phyloP scores from a whole-genome alignment of 2,888 invertebrate species.

The Andrena bicolor region DNA sequence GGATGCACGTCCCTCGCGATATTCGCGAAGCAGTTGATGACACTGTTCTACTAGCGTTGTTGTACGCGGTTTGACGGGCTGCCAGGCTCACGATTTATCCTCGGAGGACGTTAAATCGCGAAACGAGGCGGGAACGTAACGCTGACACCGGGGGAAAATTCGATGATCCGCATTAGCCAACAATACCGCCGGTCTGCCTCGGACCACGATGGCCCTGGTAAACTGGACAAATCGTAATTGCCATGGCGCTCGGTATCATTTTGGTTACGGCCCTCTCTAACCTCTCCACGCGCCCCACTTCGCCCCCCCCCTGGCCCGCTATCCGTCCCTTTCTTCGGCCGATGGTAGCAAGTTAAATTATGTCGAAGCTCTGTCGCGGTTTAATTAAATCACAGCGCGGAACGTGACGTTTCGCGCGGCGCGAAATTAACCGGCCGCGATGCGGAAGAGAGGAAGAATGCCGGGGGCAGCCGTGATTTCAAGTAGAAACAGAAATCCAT shows the following conservation, averaged over 20 bases:
- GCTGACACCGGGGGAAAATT: conserved; percentile 62
- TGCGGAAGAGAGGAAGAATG: conserved; percentile 33
- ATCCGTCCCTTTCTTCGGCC: conserved; percentile 6
- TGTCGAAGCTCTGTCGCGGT: conserved; percentile 51
- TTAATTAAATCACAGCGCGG: conserved; percentile 62
- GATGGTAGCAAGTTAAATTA: conserved; percentile 58
- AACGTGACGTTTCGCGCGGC: conserved; percentile 48
- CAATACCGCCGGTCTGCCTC: conserved; percentile 55
- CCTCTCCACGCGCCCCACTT: not conserved
- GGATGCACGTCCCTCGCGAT: conserved; percentile 39
- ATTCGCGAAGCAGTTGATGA: conserved; percentile 52
- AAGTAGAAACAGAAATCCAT: conserved; percentile 57
- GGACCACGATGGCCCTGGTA: conserved; percentile 38
- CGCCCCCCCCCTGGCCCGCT: too few relatives aligned
- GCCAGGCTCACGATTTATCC: conserved; percentile 62
- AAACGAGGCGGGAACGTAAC: conserved; percentile 54
- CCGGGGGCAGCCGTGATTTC: conserved; percentile 40
- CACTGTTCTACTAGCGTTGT: conserved; percentile 23
- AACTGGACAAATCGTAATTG: conserved; percentile 54
- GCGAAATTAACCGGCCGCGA: conserved; percentile 48
- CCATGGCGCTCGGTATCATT: conserved; percentile 20
- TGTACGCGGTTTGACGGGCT: conserved; percentile 60
- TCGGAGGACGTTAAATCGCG: conserved; percentile 36
- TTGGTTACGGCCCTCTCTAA: conserved; percentile 15
- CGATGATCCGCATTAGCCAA: conserved; percentile 70